A percentile compares a stretch with the other conserved stretches of the same genome.
These are phyloP conservation scores for Pentamera pediparva DNA, from an alignment of 53 echinoderm and acorn worm species.

Conservation along the genomic window DNA sequence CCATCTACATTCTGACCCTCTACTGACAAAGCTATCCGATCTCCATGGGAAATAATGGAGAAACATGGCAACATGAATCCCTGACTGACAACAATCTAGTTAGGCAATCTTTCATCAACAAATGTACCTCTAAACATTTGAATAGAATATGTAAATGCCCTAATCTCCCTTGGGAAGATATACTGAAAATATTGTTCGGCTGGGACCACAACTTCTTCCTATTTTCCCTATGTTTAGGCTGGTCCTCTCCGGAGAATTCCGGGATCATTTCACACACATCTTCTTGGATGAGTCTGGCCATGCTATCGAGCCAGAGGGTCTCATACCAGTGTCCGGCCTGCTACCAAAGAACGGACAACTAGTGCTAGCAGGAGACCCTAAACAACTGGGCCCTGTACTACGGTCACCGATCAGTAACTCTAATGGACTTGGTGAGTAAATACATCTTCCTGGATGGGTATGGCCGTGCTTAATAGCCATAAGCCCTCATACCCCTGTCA, in stretches of 20 bases:
- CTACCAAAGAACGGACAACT: conserved; percentile 82
- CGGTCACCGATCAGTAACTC: conserved; percentile 73
- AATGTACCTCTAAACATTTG: too few relatives aligned
- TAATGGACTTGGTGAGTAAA: conserved; percentile 72
- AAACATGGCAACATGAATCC: too few relatives aligned
- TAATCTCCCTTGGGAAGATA: too few relatives aligned
- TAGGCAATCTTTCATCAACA: too few relatives aligned
- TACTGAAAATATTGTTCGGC: too few relatives aligned
- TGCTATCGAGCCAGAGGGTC: conserved; percentile 87
- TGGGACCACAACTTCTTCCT: background rate
- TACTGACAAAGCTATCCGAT: too few relatives aligned
- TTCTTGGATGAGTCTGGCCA: conserved; percentile 98
- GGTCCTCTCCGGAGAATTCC: conserved; percentile 50
- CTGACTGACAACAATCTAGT: too few relatives aligned
- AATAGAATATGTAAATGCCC: too few relatives aligned
- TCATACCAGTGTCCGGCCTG: conserved; percentile 68
- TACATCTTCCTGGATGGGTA: background rate
- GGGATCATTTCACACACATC: conserved; percentile 85
- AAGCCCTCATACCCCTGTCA: conserved; percentile 72
- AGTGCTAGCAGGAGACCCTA: conserved; percentile 91
- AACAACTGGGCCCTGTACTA: conserved; percentile 90
- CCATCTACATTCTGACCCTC: too few relatives aligned
- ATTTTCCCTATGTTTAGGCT: conserved; percentile 60
- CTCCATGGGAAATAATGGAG: too few relatives aligned
- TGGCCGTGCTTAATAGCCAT: conserved; percentile 89